These are phyloP conservation scores for Abrostola triplasia DNA, from an alignment of 2,888 invertebrate species.

Conservation along the genomic window DNA sequence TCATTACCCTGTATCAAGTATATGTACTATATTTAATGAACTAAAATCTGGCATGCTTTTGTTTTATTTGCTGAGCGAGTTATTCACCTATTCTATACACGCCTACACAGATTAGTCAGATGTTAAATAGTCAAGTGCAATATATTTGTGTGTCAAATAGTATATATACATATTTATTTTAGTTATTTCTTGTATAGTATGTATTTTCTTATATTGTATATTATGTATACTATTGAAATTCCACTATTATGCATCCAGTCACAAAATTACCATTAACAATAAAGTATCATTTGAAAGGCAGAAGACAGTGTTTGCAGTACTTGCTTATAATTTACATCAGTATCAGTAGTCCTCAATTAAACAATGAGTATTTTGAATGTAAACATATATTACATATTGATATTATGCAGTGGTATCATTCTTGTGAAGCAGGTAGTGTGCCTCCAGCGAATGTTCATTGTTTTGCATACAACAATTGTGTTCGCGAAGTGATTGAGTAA, in stretches of 20 bases:
- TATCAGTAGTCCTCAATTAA: conserved; percentile 8
- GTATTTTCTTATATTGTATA: neutral
- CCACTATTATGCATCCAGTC: neutral
- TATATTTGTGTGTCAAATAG: conserved; percentile 13
- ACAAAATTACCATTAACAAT: too few species aligned
- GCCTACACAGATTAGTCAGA: conserved; percentile 37
- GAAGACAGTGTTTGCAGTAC: neutral
- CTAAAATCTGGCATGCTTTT: conserved; percentile 25
- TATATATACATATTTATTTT: conserved; percentile 9
- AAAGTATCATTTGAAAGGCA: too few species aligned
- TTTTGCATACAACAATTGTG: conserved; percentile 29
- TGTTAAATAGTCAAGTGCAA: conserved; percentile 35
- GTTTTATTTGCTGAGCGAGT: conserved; percentile 51
- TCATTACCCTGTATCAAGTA: conserved; percentile 69
- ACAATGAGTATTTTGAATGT: conserved; percentile 15
- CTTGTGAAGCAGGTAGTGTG: conserved; percentile 20
- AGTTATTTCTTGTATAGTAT: conserved; percentile 19
- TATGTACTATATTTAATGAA: conserved; percentile 31
- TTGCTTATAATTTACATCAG: neutral
- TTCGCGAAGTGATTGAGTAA: conserved; percentile 19
- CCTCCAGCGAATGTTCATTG: conserved; percentile 49
- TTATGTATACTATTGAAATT: neutral
- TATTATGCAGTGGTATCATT: conserved; percentile 29
- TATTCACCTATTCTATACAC: conserved; percentile 39
- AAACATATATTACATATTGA: conserved; percentile 17